Percentiles rank a stretch among this genome's conserved stretches.
These are phyloP conservation scores for Drosophila tanythrix DNA, from an alignment of 2,888 invertebrate species.

Conservation along the genomic window DNA sequence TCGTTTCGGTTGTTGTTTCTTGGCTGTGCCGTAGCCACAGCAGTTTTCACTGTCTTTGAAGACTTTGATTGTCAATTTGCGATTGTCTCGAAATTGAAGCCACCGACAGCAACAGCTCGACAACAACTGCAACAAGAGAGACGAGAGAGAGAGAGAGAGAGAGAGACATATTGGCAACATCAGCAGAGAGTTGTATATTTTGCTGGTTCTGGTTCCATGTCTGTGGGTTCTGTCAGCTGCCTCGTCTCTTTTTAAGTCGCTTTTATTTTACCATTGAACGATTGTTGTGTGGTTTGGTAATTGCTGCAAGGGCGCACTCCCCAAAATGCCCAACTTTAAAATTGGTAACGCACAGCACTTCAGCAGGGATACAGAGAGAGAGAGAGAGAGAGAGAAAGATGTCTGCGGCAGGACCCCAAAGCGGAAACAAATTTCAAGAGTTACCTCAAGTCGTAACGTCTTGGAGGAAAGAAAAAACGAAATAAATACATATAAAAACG, in stretches of 20 bases:
- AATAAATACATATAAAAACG: slow-evolving; percentile 40
- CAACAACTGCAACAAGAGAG: slow-evolving; percentile 13
- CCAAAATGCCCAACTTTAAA: slow-evolving; percentile 70
- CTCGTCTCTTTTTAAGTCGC: slow-evolving; percentile 79
- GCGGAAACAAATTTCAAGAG: slow-evolving; percentile 74
- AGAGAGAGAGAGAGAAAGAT: neutral
- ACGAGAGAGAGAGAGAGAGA: slow-evolving; percentile 1
- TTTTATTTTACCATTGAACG: slow-evolving; percentile 79
- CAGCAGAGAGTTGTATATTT: slow-evolving; percentile 43
- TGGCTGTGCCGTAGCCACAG: slow-evolving; percentile 67
- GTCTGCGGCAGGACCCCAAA: slow-evolving; percentile 49
- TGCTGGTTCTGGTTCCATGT: slow-evolving; percentile 29
- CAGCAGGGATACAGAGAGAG: neutral
- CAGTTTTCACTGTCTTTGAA: slow-evolving; percentile 81
- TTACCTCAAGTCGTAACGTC: slow-evolving; percentile 34
- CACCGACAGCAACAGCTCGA: slow-evolving; percentile 48
- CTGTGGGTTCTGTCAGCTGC: slow-evolving; percentile 66
- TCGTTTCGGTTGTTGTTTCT: slow-evolving; percentile 59
- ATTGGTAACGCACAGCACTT: slow-evolving; percentile 70
- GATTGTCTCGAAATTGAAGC: slow-evolving; percentile 79
- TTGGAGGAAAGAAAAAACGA: neutral
- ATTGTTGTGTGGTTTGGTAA: slow-evolving; percentile 79
- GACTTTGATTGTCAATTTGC: slow-evolving; percentile 81
- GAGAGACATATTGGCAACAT: slow-evolving; percentile 28
- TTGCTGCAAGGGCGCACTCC: slow-evolving; percentile 70